These are phyloP conservation scores for Melangyna quadrimaculata DNA, from an alignment of 2,888 invertebrate genomes.

Conservation along the genomic window DNA sequence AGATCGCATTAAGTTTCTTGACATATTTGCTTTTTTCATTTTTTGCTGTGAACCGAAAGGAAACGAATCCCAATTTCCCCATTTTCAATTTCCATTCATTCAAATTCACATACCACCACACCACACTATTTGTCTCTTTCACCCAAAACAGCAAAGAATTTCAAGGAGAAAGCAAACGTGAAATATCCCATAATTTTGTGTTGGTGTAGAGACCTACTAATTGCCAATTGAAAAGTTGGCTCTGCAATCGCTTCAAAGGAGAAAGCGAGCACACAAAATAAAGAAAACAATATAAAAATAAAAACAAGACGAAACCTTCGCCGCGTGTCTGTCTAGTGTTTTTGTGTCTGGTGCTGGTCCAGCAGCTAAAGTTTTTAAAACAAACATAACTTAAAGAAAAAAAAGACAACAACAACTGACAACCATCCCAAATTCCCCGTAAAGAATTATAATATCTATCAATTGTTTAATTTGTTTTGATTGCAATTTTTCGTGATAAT, in stretches of 20 bases:
- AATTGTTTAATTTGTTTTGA: slow-evolving; percentile 37
- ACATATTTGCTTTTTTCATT: slow-evolving; percentile 35
- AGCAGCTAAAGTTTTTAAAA: slow-evolving; percentile 13
- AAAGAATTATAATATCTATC: not conserved
- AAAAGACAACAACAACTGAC: slow-evolving; percentile 7
- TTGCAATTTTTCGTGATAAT: slow-evolving; percentile 23
- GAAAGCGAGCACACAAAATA: slow-evolving; percentile 9
- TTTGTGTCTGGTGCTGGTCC: slow-evolving; percentile 37
- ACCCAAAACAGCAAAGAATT: slow-evolving; percentile 29
- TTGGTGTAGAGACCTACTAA: slow-evolving; percentile 38
- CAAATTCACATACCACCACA: not conserved
- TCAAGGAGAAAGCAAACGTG: slow-evolving; percentile 23
- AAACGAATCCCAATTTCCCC: slow-evolving; percentile 38
- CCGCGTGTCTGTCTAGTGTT: slow-evolving; percentile 49
- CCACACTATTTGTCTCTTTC: slow-evolving; percentile 48
- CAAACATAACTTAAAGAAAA: slow-evolving; percentile 16
- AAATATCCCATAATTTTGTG: slow-evolving; percentile 44
- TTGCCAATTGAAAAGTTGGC: slow-evolving; percentile 50
- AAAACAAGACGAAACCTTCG: slow-evolving; percentile 38
- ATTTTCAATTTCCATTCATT: slow-evolving; percentile 34
- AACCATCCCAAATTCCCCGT: slow-evolving; percentile 1
- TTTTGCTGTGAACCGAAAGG: slow-evolving; percentile 37
- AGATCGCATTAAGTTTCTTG: slow-evolving; percentile 53
- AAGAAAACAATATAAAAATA: slow-evolving; percentile 22
- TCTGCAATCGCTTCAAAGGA: slow-evolving; percentile 36